Conservation (phyloP, 2,113 vertebrate species). For the Ascaphus truei region DNA sequence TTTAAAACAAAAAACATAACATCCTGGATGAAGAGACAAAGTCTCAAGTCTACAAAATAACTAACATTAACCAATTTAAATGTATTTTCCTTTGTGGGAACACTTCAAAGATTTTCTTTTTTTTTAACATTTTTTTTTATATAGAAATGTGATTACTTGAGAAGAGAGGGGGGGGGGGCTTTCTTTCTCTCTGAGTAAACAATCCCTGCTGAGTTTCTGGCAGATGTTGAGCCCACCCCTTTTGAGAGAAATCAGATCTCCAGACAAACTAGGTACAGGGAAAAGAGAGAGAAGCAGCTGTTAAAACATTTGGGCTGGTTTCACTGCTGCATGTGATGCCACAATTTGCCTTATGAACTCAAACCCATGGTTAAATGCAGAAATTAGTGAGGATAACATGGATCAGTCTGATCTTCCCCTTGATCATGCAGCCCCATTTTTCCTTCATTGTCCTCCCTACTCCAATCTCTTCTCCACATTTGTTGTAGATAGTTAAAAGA, state of each 20-base stretch:
- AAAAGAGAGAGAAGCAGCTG: constrained; percentile 74
- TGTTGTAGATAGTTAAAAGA: constrained; percentile 58
- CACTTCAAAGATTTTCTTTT: too few relatives aligned
- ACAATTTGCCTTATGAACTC: constrained; percentile 28
- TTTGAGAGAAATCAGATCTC: constrained; percentile 67
- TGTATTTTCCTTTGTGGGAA: too few relatives aligned
- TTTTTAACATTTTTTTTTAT: constrained; percentile 30
- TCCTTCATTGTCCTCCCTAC: constrained; percentile 7
- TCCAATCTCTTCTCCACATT: constrained; percentile 45
- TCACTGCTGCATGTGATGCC: constrained; percentile 28
- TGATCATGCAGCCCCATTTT: constrained; percentile 20
- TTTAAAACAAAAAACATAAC: too few relatives aligned
- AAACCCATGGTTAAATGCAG: constrained; percentile 26
- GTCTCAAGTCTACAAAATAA: too few relatives aligned
- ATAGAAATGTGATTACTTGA: constrained; percentile 36
- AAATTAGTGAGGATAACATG: background rate
- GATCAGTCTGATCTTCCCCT: constrained; percentile 31
- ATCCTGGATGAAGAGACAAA: too few relatives aligned
- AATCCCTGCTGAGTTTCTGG: constrained; percentile 57
- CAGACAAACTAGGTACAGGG: constrained; percentile 64
- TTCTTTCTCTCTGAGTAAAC: constrained; percentile 53
- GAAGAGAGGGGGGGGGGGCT: constrained; percentile 45
- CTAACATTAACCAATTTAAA: too few relatives aligned
- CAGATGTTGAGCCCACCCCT: constrained; percentile 56
- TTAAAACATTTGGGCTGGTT: constrained; percentile 74